A percentile compares a stretch with the other conserved stretches of the same genome.
phyloP scores from a whole-genome alignment of 2,888 invertebrate species.

The Venusia cambrica region DNA sequence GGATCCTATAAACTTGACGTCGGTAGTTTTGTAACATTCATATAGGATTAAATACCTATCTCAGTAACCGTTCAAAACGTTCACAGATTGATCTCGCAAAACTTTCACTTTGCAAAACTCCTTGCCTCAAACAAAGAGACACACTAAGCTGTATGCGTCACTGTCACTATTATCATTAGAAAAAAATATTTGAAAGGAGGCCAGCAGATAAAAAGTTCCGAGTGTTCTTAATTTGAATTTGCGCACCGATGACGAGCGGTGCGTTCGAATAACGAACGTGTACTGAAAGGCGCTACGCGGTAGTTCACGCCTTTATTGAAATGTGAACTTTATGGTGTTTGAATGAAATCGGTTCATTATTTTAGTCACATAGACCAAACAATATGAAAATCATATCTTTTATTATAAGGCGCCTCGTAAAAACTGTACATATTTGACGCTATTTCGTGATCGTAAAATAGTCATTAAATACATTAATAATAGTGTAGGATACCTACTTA shows the following conservation, averaged over 20 bases:
- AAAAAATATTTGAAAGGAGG: no score
- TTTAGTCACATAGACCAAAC: constrained; percentile 19
- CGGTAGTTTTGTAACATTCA: constrained; percentile 9
- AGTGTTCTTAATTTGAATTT: constrained; percentile 7
- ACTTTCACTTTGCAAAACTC: constrained; percentile 14
- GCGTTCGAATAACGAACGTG: constrained; percentile 9
- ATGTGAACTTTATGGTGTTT: neutral
- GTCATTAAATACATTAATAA: no score
- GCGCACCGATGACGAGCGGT: constrained; percentile 11
- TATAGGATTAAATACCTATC: constrained; percentile 12
- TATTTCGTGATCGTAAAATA: no score
- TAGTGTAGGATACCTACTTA: no score
- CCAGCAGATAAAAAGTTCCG: no score
- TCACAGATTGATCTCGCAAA: constrained; percentile 18
- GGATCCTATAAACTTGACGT: no score
- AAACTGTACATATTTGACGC: neutral
- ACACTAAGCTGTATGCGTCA: neutral
- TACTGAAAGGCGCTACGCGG: constrained; percentile 14
- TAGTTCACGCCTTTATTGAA: constrained; percentile 9
- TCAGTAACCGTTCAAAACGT: constrained; percentile 12
- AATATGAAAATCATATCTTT: constrained; percentile 4
- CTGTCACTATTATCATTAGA: constrained; percentile 1
- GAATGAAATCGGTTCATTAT: constrained; percentile 6
- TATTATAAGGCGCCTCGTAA: neutral
- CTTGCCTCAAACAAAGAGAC: constrained; percentile 1